These are phyloP conservation scores for Scaptodrosophila lebanonensis DNA, from an alignment of 1,140 invertebrate genomes.

Conservation along the genomic window DNA sequence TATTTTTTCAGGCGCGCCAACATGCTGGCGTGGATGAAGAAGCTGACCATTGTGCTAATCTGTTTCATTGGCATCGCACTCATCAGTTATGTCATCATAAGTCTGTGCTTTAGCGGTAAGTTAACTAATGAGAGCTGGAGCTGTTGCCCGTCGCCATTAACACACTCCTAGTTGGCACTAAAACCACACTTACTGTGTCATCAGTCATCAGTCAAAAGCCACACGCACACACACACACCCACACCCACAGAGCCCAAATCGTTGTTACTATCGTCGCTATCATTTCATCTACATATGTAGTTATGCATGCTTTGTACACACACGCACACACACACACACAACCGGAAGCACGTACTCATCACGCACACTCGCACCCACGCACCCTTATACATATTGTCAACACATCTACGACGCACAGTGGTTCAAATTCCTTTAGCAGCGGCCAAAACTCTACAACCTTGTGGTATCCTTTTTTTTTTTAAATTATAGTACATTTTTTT, in stretches of 20 bases:
- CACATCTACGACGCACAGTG: too few relatives aligned
- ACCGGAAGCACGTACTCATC: too few relatives aligned
- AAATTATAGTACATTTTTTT: too few relatives aligned
- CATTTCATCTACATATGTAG: constrained; percentile 22
- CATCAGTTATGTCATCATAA: constrained; percentile 71
- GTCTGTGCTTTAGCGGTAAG: constrained; percentile 74
- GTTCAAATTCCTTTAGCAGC: too few relatives aligned
- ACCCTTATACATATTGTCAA: too few relatives aligned
- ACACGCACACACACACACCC: neutral
- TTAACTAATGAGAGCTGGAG: constrained; percentile 8
- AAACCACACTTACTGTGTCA: constrained; percentile 61
- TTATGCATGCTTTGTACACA: neutral
- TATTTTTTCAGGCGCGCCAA: constrained; percentile 59
- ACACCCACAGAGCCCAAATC: neutral
- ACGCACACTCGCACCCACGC: too few relatives aligned
- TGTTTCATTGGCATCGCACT: constrained; percentile 72
- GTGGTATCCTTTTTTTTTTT: too few relatives aligned
- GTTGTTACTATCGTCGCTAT: constrained; percentile 2
- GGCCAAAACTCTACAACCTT: too few relatives aligned
- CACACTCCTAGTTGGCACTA: constrained; percentile 29
- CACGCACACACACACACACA: neutral
- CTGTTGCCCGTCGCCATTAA: neutral
- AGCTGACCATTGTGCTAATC: constrained; percentile 68
- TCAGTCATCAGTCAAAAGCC: constrained; percentile 43
- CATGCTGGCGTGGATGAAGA: constrained; percentile 74